Evolutionary conservation across 2,797 vertebrate species (phyloP), one percentile per base, ranked within the genome.

Genomic region (Sphaeramia orbicularis): DNA sequence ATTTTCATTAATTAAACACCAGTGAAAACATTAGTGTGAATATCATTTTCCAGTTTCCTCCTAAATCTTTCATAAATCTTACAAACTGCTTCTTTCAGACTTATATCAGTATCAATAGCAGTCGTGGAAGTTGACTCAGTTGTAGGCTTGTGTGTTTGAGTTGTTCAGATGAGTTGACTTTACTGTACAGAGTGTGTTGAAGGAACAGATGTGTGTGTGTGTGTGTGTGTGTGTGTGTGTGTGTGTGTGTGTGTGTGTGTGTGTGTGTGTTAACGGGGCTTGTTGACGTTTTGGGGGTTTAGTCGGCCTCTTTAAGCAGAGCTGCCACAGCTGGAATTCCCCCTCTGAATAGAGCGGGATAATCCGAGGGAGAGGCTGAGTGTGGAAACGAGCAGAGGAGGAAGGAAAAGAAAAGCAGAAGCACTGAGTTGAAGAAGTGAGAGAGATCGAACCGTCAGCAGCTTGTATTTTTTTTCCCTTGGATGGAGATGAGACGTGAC

Each of bases 401-500:
- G 19, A 53, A 44, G 51, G 68, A 62, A 65, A 66, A 78, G 51
- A 61, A 49, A 52, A 57, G 65, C n/a, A n/a, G n/a, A 71, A 40
- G 11, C 66, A 74, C 53, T 43, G 61, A 70, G 36, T 71, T 65
- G 56, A 45, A 57, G 64, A 74, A 73, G 62, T 47, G 36, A 57
- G 40, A 77, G 47, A 84, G 78, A 85, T 81, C 81, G 71, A 75
- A 83, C 75, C 84, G 77, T 86, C 78, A 82, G 77, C 80, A 80
- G 68, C 62, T 80, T 64, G 70, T 59, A 72, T 71, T 49, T 65
- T 62, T 41, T 19, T 1, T 19, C 59, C 52, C 57, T 14, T 70
- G 73, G 74, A 86, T 85, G 63, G 63, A 86, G 82, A 89, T 83
- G 71, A 84, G 74, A 65, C 71, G 51, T 56, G 63, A 51, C 52